Evolutionary conservation across 2,113 vertebrate genomes (phyloP), one percentile per base, ranked within the genome.

Genomic region (Gyps fulvus): DNA sequence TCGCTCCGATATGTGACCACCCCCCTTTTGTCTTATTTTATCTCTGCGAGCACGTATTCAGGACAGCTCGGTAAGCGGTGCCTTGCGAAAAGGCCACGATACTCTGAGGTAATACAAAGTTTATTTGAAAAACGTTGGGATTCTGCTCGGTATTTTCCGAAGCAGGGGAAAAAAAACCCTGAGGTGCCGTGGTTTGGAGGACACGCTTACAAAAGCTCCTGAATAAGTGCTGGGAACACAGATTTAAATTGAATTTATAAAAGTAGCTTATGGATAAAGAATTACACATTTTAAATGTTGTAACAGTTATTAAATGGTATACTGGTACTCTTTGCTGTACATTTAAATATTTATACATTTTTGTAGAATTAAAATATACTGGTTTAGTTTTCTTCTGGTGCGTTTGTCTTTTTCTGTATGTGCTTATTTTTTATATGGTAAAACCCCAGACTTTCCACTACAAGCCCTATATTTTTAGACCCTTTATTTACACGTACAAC

Each of bases 291-390:
- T 98, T 97, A 91, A 96, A 76, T 93, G 95, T 96, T 95, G 93
- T 98, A 95, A 95, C 91, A 91, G 97, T 98, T 98, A 96, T 88
- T 83, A 95, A 97, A 97, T 98, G 97, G 97, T 97, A 96, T 97
- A 59, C 92, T 97, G 97, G 91, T 97, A 98, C 96, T 94, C 87
- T 96, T 94, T 97, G 93, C 91, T 98, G 95, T 96, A 98, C 97
- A 96, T 94, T 97, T 77, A 93, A 97, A 95, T 97, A 97, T 99
- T 99, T 98, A 98, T 98, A 98, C 92, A 97, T 97, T 98, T 98
- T 98, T 98, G 94, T 98, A 98, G 98, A 97, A 97, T 97, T 97
- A 96, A 98, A 98, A 96, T 97, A 97, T 80, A 85, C 80, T 61
- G 93, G 90, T 96, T 97, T 98, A 98, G 93, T 97, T 98, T 98